Percentiles rank a stretch among this genome's conserved stretches.
These are phyloP conservation scores for Kryptopterus vitreolus DNA, from an alignment of 2,797 vertebrate genomes.

Conservation along the genomic window DNA sequence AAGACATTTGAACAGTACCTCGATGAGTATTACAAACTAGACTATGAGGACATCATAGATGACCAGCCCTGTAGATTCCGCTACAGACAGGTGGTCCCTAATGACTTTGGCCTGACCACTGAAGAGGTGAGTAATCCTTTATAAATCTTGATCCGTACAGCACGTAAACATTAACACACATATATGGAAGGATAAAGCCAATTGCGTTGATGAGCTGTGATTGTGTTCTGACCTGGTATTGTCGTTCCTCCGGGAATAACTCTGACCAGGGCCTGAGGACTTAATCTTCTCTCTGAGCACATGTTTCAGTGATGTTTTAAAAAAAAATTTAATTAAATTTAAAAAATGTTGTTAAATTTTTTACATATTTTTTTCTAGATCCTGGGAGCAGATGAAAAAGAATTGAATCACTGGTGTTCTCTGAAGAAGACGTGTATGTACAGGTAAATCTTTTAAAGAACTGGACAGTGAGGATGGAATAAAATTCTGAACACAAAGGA, in stretches of 20 bases:
- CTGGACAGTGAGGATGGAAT: neutral
- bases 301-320: neutral
- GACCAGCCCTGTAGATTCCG: conserved; percentile 89
- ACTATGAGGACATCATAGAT: conserved; percentile 88
- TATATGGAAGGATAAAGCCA: neutral
- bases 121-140: conserved; percentile 77
- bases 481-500: neutral
- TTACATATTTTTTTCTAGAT: conserved; percentile 66
- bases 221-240: conserved; percentile 77
- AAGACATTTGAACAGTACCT: conserved; percentile 86
- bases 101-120: conserved; percentile 85
- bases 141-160: no score
- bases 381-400: conserved; percentile 80
- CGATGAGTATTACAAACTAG: conserved; percentile 86
- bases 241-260: conserved; percentile 63
- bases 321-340: no score
- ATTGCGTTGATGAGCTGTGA: conserved; percentile 73
- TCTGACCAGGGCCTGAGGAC: conserved; percentile 78
- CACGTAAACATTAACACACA: neutral
- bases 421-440: conserved; percentile 93
- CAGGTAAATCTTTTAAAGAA: conserved; percentile 68
- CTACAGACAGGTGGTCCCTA: conserved; percentile 83
- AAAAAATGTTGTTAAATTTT: neutral
- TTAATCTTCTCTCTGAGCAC: conserved; percentile 84
- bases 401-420: conserved; percentile 89